A percentile compares a stretch with the other conserved stretches of the same genome.
Conservation (phyloP, 2,113 vertebrate genomes). For the Cricetomys ansorgei region DNA sequence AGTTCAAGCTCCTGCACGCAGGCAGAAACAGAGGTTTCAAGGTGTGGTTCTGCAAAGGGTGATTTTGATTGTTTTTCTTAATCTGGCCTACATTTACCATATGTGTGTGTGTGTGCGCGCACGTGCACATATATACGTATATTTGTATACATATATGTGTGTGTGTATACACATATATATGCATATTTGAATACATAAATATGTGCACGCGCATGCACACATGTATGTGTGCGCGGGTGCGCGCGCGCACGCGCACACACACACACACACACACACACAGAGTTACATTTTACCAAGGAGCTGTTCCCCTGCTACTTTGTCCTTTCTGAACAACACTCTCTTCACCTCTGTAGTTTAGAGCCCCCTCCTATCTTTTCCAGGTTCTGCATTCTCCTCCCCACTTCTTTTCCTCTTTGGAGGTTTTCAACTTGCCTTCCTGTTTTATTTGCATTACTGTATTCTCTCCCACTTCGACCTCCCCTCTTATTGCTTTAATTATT, state of each 20-base stretch:
- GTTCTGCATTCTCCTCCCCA: no score
- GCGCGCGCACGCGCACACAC: no score
- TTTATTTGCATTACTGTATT: not conserved
- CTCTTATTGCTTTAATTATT: not conserved
- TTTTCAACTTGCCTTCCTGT: not conserved
- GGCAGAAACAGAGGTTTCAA: slow-evolving; percentile 80
- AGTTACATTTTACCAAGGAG: slow-evolving; percentile 50
- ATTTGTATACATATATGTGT: not conserved
- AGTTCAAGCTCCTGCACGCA: slow-evolving; percentile 70
- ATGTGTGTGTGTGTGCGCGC: accelerated
- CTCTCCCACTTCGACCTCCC: not conserved
- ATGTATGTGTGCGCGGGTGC: no score
- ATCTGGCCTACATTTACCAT: slow-evolving; percentile 78
- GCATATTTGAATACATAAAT: no score
- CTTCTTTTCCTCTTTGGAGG: not conserved
- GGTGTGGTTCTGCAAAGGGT: slow-evolving; percentile 77
- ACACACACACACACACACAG: no score
- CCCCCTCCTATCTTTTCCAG: not conserved
- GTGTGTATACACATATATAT: no score
- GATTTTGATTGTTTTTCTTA: slow-evolving; percentile 80
- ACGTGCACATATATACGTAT: no score
- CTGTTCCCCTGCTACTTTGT: slow-evolving; percentile 51
- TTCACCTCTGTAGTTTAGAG: no score
- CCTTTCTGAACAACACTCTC: slow-evolving; percentile 43
- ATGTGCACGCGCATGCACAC: no score